Evolutionary conservation across 1,140 invertebrate genomes (phyloP).

Genomic region (Heliothis subflexa): DNA sequence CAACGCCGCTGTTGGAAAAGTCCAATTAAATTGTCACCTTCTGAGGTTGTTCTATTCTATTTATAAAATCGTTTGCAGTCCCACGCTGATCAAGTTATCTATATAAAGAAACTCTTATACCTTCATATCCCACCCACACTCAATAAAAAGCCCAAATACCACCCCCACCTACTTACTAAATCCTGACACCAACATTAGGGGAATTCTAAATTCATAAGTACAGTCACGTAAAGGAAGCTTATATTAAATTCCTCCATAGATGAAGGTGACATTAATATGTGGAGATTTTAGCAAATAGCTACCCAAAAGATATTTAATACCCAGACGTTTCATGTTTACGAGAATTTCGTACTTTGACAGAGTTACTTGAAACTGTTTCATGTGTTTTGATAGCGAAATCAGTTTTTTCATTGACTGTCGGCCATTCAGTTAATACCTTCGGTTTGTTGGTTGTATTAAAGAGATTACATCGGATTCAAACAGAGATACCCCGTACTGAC

Average conservation of each 20-base stretch:
- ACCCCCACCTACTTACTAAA: neutral
- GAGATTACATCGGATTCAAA: too few relatives aligned
- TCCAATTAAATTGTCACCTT: too few relatives aligned
- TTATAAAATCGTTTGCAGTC: too few relatives aligned
- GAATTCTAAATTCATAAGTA: conserved; percentile 32
- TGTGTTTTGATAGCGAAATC: too few relatives aligned
- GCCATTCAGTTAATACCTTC: too few relatives aligned
- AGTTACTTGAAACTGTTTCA: neutral
- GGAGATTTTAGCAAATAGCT: conserved; percentile 19
- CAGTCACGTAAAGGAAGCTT: conserved; percentile 22
- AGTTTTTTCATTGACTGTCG: too few relatives aligned
- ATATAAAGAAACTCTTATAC: too few relatives aligned
- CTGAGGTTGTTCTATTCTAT: too few relatives aligned
- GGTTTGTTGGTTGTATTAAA: too few relatives aligned
- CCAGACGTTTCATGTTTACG: neutral
- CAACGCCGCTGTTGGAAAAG: too few relatives aligned
- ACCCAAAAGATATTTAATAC: conserved; percentile 28
- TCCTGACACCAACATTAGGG: conserved; percentile 7
- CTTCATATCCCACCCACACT: neutral
- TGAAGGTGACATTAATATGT: conserved; percentile 14
- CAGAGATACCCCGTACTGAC: too few relatives aligned
- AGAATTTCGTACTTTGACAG: neutral
- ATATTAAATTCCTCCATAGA: conserved; percentile 30
- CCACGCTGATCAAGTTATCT: too few relatives aligned
- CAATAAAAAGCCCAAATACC: neutral